Percentiles rank a stretch among this genome's conserved stretches.
Evolutionary conservation across 2,113 vertebrate genomes (phyloP).

Genomic region (Maccullochella peelii): DNA sequence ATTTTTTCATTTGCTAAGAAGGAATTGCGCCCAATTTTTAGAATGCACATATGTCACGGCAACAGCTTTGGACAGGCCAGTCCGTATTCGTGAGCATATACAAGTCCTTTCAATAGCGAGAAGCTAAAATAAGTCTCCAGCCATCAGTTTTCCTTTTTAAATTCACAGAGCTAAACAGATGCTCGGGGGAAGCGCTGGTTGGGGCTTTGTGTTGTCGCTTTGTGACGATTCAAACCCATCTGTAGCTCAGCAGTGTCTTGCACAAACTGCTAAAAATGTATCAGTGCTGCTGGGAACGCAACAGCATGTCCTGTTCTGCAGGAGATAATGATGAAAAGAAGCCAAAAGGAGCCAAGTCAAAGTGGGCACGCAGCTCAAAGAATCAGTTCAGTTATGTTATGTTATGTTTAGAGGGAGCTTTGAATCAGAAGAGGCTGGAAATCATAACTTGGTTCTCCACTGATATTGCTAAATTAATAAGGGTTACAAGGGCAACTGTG

Average conservation of each 20-base stretch:
- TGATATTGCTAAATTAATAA: constrained; percentile 23
- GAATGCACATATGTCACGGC: constrained; percentile 33
- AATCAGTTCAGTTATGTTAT: constrained; percentile 23
- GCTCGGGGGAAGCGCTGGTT: constrained; percentile 42
- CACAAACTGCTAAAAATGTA: constrained; percentile 60
- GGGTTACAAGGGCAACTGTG: constrained; percentile 6
- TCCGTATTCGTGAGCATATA: not conserved
- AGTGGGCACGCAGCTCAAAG: constrained; percentile 13
- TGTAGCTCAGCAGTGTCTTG: constrained; percentile 42
- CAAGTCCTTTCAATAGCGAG: constrained; percentile 3
- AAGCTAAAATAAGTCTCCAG: constrained; percentile 29
- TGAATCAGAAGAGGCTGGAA: constrained; percentile 26
- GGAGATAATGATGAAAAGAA: constrained; percentile 51
- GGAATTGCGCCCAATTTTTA: constrained; percentile 43
- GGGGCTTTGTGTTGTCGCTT: constrained; percentile 47
- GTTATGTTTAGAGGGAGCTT: constrained; percentile 24
- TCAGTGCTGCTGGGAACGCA: constrained; percentile 47
- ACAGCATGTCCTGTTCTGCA: constrained; percentile 55
- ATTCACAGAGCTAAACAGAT: constrained; percentile 50
- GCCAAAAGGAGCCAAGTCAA: constrained; percentile 32
- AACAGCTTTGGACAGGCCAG: constrained; percentile 21
- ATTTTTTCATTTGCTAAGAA: constrained; percentile 64
- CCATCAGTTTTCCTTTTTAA: constrained; percentile 24
- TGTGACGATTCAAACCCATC: constrained; percentile 54
- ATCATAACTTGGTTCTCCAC: not conserved